Evolutionary conservation across 1,140 invertebrate genomes (phyloP), one percentile per base, ranked within the genome.

Genomic region (Oedothorax gibbosus): DNA sequence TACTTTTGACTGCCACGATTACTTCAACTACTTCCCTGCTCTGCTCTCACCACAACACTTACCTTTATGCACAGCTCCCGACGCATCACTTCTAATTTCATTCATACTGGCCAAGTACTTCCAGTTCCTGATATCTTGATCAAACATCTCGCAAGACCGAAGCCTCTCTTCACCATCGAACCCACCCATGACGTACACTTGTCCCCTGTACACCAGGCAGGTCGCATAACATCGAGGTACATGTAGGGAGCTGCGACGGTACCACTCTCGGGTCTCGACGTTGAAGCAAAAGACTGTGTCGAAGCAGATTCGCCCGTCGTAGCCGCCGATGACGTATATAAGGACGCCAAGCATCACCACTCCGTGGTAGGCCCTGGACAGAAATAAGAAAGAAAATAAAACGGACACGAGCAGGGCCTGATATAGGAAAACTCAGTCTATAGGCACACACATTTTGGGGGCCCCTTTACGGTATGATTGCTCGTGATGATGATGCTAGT

Each of bases 241-340:
- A 7, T 18, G 15, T 54, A 82, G 60, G 20, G 21, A 12, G n/a
- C 21, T 15, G 7, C n/a, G 14, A 8, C 57, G n/a, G 10, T 9
- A 73, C 79, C 79, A 82, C 18, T 11, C 7, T 1, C 79, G 53
- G 8, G 20, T 73, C n/a, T 82, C 54, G 2, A 82, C 21, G 49
- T 73, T 11, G 50, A 82, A 73, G 12, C 79, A 73, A 8, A 15
- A 69, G 6, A 56, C 60, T 15, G 18, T 72, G 11, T 20, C 51
- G 35, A 21, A 20, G n/a, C 54, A 62, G 8, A 11, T 11, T 0
- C 49, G 35, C 0, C 79, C 94, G 87, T 95, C 93, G 87, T 94
- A 94, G 2, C 94, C 94, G 8, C 95, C 95, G 86, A 95, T 93
- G 90, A 95, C 92, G 89, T 95, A 95, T 85, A 96, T 94, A 50